phyloP scores from a whole-genome alignment of 1,140 invertebrate genomes.

The Sycophila sp. region DNA sequence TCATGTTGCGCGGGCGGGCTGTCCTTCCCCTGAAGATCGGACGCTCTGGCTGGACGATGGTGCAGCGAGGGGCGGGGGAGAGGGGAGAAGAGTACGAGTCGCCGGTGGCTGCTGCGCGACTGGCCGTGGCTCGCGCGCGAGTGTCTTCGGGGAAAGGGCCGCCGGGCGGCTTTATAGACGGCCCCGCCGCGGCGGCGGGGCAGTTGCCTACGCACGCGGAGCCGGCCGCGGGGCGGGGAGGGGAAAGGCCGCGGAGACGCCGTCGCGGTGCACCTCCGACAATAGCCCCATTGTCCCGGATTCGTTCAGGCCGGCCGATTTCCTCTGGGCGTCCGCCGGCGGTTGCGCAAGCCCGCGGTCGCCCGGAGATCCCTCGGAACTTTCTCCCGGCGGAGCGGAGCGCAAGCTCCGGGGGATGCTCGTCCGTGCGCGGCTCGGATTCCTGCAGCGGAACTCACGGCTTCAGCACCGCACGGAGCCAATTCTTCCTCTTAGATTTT shows the following conservation, averaged over 20 bases:
- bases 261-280: neutral
- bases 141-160: conserved; percentile 37
- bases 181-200: neutral
- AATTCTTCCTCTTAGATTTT: too few species aligned
- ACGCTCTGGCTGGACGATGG: too few species aligned
- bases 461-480: too few species aligned
- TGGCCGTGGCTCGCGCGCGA: conserved; percentile 9
- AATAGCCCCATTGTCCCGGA: conserved; percentile 27
- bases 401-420: neutral
- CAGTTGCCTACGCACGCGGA: neutral
- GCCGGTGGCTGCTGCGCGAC: neutral
- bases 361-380: too few species aligned
- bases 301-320: conserved; percentile 6
- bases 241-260: neutral
- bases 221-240: neutral
- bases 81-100: neutral
- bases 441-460: neutral
- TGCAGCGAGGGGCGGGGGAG: too few species aligned
- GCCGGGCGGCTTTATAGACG: conserved; percentile 27
- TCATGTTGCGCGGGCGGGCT: neutral
- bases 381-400: neutral
- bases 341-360: neutral
- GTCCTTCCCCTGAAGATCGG: too few species aligned
- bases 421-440: neutral
- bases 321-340: neutral